A percentile compares a stretch with the other conserved stretches of the same genome.
phyloP scores from a whole-genome alignment of 2,113 vertebrate species.

The Cephalophus harveyi region DNA sequence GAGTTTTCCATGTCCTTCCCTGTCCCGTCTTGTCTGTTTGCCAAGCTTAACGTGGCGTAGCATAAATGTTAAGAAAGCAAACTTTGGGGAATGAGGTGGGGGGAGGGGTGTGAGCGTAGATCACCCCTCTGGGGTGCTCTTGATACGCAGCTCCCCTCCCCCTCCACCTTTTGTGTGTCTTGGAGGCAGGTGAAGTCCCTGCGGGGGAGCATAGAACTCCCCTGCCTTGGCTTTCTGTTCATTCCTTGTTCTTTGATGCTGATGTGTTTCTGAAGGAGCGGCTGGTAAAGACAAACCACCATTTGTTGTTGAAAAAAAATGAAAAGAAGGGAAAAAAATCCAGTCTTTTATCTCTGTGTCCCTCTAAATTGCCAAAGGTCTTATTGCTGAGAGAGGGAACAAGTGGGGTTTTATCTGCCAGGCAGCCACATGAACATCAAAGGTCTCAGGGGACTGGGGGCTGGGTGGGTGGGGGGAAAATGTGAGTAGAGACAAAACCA shows the following conservation, averaged over 20 bases:
- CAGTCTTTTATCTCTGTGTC: slow-evolving; percentile 54
- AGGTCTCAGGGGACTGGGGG: neutral
- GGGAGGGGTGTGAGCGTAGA: neutral
- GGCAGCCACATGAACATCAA: neutral
- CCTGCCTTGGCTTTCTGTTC: neutral
- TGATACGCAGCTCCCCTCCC: neutral
- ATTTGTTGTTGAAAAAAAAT: slow-evolving; percentile 21
- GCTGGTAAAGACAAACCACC: slow-evolving; percentile 46
- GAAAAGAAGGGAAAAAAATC: neutral
- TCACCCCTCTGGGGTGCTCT: neutral
- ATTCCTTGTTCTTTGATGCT: slow-evolving; percentile 33
- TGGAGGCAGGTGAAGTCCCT: neutral
- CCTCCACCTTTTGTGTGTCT: neutral
- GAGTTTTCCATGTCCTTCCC: neutral
- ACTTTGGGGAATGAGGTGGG: neutral
- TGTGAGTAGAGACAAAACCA: neutral
- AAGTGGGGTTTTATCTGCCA: slow-evolving; percentile 56
- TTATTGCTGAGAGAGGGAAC: slow-evolving; percentile 40
- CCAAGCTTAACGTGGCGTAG: neutral
- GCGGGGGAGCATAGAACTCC: neutral
- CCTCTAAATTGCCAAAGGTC: slow-evolving; percentile 36
- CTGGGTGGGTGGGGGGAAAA: neutral
- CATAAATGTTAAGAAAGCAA: neutral
- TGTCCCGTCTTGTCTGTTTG: neutral
- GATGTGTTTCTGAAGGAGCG: neutral